Percentiles rank a stretch among this genome's conserved stretches.
phyloP scores from a whole-genome alignment of 2,113 vertebrate genomes.

The Chloebia gouldiae region DNA sequence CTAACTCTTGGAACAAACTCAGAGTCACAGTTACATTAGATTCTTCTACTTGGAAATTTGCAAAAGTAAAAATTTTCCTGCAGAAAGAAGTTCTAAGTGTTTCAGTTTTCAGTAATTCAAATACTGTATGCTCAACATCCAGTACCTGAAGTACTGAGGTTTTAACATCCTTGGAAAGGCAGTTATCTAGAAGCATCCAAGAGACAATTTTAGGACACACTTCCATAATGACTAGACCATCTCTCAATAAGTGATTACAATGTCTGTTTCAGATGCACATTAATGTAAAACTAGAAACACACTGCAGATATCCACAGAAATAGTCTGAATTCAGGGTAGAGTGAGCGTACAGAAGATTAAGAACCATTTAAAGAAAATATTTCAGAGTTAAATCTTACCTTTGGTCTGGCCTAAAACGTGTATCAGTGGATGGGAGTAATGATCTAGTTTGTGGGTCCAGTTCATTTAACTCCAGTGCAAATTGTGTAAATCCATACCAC shows the following conservation, averaged over 20 bases:
- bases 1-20: not conserved
- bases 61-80: not conserved
- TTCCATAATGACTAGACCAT: not conserved
- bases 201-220: not conserved
- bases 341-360: not conserved
- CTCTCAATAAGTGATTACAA: not conserved
- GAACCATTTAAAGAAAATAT: not conserved
- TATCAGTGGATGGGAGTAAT: conserved; percentile 89
- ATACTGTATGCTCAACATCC: not conserved
- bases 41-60: not conserved
- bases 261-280: not conserved
- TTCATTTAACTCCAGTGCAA: conserved; percentile 94
- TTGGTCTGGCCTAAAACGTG: conserved; percentile 92
- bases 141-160: not conserved
- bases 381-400: conserved; percentile 74
- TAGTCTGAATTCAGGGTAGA: not conserved
- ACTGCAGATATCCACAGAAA: not conserved
- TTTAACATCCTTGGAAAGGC: not conserved
- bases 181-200: not conserved
- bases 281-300: not conserved
- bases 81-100: not conserved
- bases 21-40: not conserved
- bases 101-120: not conserved
- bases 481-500: conserved; percentile 96
- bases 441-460: conserved; percentile 77